Evolutionary conservation across 2,113 vertebrate species (phyloP).

Genomic region (Ciconia stormi): DNA sequence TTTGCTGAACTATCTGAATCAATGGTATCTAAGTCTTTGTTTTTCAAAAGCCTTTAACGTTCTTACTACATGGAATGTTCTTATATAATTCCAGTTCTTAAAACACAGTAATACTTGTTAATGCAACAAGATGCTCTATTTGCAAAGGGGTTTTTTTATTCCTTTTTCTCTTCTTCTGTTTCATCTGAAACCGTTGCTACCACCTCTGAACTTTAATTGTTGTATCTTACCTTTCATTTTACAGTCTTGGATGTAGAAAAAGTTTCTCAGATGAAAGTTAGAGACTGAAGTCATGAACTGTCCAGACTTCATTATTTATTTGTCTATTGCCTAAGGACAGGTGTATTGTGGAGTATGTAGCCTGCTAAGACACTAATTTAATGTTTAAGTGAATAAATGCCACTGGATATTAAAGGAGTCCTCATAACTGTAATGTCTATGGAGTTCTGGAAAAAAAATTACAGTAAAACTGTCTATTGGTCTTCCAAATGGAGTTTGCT

Average conservation of each 20-base stretch:
- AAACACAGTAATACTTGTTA: neutral
- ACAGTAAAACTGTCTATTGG: neutral
- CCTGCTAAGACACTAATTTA: neutral
- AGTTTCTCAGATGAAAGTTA: neutral
- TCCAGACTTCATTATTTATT: neutral
- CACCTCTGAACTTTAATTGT: neutral
- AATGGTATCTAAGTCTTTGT: neutral
- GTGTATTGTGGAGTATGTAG: neutral
- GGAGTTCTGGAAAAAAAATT: neutral
- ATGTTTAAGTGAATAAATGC: neutral
- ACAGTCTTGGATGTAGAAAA: neutral
- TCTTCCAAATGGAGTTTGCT: neutral
- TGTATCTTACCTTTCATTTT: neutral
- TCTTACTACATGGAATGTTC: fast-evolving
- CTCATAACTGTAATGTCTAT: neutral
- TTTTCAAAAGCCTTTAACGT: neutral
- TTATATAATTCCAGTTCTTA: neutral
- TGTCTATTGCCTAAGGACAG: neutral
- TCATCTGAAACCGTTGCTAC: neutral
- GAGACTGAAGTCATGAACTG: neutral
- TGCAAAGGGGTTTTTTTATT: neutral
- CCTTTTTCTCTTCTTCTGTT: neutral
- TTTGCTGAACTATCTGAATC: neutral
- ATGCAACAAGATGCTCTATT: neutral
- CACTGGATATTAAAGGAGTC: neutral